Base-by-base conservation (phyloP, 2,888 invertebrate genomes). In the Epinotia demarniana region DNA sequence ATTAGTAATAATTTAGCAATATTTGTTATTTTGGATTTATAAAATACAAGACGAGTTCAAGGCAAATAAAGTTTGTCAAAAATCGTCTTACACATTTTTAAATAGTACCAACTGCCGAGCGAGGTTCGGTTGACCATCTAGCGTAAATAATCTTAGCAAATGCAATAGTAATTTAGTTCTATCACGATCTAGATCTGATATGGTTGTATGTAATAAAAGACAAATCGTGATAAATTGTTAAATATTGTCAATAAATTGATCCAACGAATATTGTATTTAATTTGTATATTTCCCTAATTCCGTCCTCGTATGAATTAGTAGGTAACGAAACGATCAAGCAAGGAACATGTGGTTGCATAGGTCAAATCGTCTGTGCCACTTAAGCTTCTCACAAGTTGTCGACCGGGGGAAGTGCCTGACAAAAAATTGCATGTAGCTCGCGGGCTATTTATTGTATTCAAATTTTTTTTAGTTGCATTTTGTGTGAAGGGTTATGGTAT, bases 181-280 rank as follows among this genome's bases (percentile, higher is more conserved):
- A 60, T 75, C 71, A 71, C 85, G 82, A 86, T 83, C 84, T 82
- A 87, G 91, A 92, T 92, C 91, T 90, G 92, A 85, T 81, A 85
- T 83, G 86, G 85, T 75, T 71, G 71, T 66, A 71, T 89, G 84
- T 87, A 87, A 84, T 83, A 81, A 90, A 93, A 93, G 93, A 92
- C 92, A 92, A 92, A 89, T 87, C 90, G 90, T 93, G 91, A 92
- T 92, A 92, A 85, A 86, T 91, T 91, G 90, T 92, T 92, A 89
- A 87, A 89, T 86, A 84, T 89, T 89, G 83, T 89, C 79, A 92
- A 89, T 90, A 91, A 91, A 91, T 85, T 86, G 84, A 89, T 89
- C 77, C 79, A 81, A 80, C 78, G 77, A 79, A 77, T 57, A 71
- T 9, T 58, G 66, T 55, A 67, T 68, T 78, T 78, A 79, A 66